A percentile compares a stretch with the other conserved stretches of the same genome.
These are phyloP conservation scores for Lichenostomus cassidix DNA, from an alignment of 2,113 vertebrate genomes.

Conservation along the genomic window DNA sequence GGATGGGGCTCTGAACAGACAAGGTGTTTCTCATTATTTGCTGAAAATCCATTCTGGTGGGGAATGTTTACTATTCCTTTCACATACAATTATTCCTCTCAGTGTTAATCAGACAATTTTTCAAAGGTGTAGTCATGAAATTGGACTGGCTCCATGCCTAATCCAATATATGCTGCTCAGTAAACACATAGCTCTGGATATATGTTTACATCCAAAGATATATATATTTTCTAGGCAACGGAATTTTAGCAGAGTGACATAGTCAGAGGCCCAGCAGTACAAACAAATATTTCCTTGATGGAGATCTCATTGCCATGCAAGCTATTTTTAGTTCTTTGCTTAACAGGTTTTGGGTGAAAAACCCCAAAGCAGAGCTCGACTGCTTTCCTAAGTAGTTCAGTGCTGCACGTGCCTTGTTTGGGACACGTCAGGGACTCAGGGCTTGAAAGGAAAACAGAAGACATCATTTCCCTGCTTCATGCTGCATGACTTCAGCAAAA, in stretches of 20 bases:
- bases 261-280: neutral
- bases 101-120: conserved; percentile 46
- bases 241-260: conserved; percentile 26
- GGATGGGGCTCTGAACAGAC: neutral
- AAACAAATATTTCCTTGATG: conserved; percentile 10
- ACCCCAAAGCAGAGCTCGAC: neutral
- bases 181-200: neutral
- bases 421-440: neutral
- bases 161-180: conserved; percentile 27
- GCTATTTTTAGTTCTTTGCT: conserved; percentile 3
- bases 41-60: neutral
- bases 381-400: neutral
- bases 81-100: conserved; percentile 46
- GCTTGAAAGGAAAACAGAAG: neutral
- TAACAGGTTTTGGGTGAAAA: conserved; percentile 4
- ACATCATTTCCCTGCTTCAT: neutral
- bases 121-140: conserved; percentile 37
- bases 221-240: neutral
- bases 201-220: neutral
- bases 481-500: neutral
- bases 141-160: conserved; percentile 16
- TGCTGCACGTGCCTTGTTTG: neutral
- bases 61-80: conserved; percentile 34
- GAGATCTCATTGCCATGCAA: neutral
- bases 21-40: neutral